Evolutionary conservation across 2,797 vertebrate genomes (phyloP), one percentile per base, ranked within the genome.

Genomic region (Scyliorhinus canicula): DNA sequence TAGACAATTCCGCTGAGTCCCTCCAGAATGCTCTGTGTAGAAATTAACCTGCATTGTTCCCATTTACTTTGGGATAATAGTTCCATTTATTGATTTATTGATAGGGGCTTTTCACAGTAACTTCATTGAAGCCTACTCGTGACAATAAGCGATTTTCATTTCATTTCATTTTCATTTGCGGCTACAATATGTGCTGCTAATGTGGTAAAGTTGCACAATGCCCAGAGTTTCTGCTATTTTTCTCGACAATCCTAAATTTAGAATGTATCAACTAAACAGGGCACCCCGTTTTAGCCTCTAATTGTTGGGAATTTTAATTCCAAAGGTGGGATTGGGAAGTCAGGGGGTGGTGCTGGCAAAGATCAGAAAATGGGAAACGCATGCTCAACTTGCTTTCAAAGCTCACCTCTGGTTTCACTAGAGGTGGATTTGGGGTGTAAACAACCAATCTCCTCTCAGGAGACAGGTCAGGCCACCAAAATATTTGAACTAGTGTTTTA

Each of bases 31-130:
- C 44, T 44, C 47, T 82, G 24, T 82, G 26, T 82, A 47, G 79
- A 82, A 82, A 24, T 82, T 82, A 82, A 82, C 47, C 79, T 82
- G 40, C 79, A 82, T 82, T 47, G 44, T 82, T 82, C 79, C 79
- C 79, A 82, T 47, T 82, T 47, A 82, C 40, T 44, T 82, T 82
- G 79, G 79, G 44, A 82, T 82, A 82, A 82, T 82, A 21, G 44
- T 82, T 82, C 47, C 7, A 9, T 82, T 82, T 82, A 44, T 24
- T 8, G n/a, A n/a, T n/a, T n/a, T n/a, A n/a, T n/a, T n/a, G n/a
- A n/a, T n/a, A n/a, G n/a, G n/a, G n/a, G n/a, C n/a, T n/a, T n/a
- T n/a, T n/a, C n/a, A n/a, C n/a, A n/a, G n/a, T n/a, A n/a, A n/a
- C n/a, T n/a, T n/a, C n/a, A n/a, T n/a, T n/a, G n/a, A n/a, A n/a